Evolutionary conservation across 2,888 invertebrate species (phyloP), one percentile per base, ranked within the genome.

Genomic region (Beris morrisii): DNA sequence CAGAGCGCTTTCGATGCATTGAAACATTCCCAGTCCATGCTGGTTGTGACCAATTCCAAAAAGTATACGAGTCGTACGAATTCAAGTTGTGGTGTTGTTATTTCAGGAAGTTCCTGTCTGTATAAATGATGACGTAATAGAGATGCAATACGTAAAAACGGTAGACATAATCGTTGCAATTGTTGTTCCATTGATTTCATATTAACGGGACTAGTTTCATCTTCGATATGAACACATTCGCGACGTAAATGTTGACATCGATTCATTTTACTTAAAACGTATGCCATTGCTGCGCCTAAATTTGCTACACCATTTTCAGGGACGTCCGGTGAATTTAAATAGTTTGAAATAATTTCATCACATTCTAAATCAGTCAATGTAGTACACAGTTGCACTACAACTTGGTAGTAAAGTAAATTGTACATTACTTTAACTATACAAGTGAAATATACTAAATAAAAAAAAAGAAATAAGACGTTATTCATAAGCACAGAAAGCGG

Each of bases 341-440:
- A 81, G 67, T 76, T 76, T 31, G 73, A 70, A 70, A 80, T 77
- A 43, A 85, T 81, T 68, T 83, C 83, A 31, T 83, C 83, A 65
- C 91, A 85, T 73, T 89, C 89, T 50, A 83, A 82, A 54, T 87
- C 86, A 48, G 86, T 85, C 75, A 90, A 82, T 70, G 84, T 84
- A 70, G 89, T 89, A 65, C 89, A 87, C 70, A 94, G 83, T 80
- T 92, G 92, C 64, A 90, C 86, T 70, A 95, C 86, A 56, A 93
- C 89, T 85, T 96, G 95, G 79, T 95, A 90, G 82, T 93, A 95
- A 69, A 91, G 84, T 70, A 96, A 85, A 79, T 95, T 93, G 84
- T 93, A 97, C 71, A 95, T 85, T 71, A 91, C 88, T 78, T 91
- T 90, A 3, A 95, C 92, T 74, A 95, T 88, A 76, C 91, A 90